phyloP scores from a whole-genome alignment of 2,888 invertebrate species.

The Lypha dubia region DNA sequence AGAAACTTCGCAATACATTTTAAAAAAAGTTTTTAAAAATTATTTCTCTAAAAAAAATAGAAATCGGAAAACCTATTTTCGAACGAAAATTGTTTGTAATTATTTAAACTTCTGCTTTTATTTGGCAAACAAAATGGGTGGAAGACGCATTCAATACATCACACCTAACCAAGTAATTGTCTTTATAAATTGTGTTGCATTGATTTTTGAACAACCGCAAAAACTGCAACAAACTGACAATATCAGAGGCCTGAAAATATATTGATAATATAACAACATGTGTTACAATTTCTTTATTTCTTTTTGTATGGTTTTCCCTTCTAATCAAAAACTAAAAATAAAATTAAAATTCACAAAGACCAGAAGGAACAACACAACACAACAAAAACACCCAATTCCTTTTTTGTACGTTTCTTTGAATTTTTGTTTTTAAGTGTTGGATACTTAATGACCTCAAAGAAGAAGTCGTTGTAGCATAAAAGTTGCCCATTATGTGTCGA shows the following conservation, averaged over 20 bases:
- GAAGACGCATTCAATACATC: neutral
- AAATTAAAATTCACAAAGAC: neutral
- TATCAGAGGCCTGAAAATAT: neutral
- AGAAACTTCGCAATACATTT: too few species aligned
- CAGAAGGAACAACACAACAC: too few species aligned
- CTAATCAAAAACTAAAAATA: neutral
- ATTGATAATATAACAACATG: slow-evolving; percentile 51
- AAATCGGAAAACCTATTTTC: too few species aligned
- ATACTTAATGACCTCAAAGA: slow-evolving; percentile 59
- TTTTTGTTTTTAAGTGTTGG: slow-evolving; percentile 59
- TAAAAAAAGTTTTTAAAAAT: too few species aligned
- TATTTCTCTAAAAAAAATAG: too few species aligned
- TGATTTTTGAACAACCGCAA: slow-evolving; percentile 22
- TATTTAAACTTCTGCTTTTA: neutral
- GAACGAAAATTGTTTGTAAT: too few species aligned
- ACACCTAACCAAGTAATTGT: neutral
- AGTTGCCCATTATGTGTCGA: slow-evolving; percentile 57
- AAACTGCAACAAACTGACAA: slow-evolving; percentile 6
- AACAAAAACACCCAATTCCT: slow-evolving; percentile 36
- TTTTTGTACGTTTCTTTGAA: slow-evolving; percentile 27
- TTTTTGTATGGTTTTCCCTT: neutral
- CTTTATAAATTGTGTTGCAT: neutral
- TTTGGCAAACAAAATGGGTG: neutral
- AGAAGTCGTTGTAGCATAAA: slow-evolving; percentile 46
- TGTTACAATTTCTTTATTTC: slow-evolving; percentile 48